Evolutionary conservation across 2,797 vertebrate genomes (phyloP), one percentile per base, ranked within the genome.

Genomic region (Tragopan temminckii): DNA sequence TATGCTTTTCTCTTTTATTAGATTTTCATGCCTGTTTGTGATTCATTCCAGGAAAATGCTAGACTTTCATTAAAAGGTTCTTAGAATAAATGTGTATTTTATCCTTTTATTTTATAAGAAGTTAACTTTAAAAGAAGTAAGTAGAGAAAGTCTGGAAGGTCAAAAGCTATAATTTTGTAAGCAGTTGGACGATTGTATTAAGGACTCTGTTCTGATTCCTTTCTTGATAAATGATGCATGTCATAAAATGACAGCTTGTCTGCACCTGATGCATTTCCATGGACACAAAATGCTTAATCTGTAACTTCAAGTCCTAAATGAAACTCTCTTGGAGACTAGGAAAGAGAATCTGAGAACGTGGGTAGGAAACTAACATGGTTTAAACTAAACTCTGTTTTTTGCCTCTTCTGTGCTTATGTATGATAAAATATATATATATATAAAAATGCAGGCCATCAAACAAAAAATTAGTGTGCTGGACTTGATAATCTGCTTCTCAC

Each of bases 401-500:
- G 8, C 63, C 36, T 46, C 17, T 38, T 76, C 75, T 67, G 19
- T 42, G 61, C 20, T 33, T 40, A n/a, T 16, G 2, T 63, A 5
- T 2, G 3, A 48, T 48, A 25, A 48, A 24, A 13, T n/a, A n/a
- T n/a, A 18, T 6, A 48, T 20, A 46, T 45, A 46, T 7, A 48
- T 25, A 7, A 43, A 4, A 0, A 0, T 55, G 52, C 13, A 43
- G 14, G 59, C 8, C 12, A 67, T 17, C 40, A 80, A 77, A 64
- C 20, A 45, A 67, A 85, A 31, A 57, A 24, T 11, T 13, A 27
- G 15, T 40, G 42, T 88, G 9, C 33, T 74, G 19, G 38, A 33
- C 4, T 87, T 74, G 33, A 10, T 72, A 70, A 74, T 63, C 52
- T 85, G 63, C 67, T 89, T 89, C 52, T 89, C 35, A 46, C 13